A percentile compares a stretch with the other conserved stretches of the same genome.
phyloP scores from a whole-genome alignment of 2,113 vertebrate species.

The Euleptes europaea region DNA sequence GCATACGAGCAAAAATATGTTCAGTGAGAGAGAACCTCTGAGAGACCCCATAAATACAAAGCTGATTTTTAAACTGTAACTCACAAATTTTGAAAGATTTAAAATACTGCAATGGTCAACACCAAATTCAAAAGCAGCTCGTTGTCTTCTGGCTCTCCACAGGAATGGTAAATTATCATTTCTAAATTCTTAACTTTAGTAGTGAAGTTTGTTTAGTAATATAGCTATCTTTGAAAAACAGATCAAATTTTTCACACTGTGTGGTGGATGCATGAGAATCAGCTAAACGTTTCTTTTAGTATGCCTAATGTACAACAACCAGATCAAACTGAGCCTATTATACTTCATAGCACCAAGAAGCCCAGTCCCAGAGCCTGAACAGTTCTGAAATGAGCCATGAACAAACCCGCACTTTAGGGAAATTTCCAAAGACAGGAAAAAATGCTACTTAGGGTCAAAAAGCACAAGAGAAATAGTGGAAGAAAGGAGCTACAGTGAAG shows the following conservation, averaged over 20 bases:
- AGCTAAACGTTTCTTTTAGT: slow-evolving; percentile 38
- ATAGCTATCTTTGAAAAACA: too few relatives aligned
- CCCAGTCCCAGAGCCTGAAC: background rate
- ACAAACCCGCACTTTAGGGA: background rate
- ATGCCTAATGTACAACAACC: slow-evolving; percentile 18
- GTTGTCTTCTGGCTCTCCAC: background rate
- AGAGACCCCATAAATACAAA: too few relatives aligned
- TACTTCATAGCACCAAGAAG: background rate
- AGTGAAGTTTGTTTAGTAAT: background rate
- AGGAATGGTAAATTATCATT: slow-evolving; percentile 31
- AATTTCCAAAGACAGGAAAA: background rate
- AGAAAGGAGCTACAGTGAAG: background rate
- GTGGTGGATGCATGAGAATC: slow-evolving; percentile 22
- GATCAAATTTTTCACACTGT: slow-evolving; percentile 1
- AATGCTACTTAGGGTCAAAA: background rate
- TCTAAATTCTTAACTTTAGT: background rate
- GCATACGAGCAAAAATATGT: too few relatives aligned
- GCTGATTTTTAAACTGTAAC: background rate
- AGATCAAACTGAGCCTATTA: background rate
- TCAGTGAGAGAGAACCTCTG: too few relatives aligned
- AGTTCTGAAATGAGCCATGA: background rate
- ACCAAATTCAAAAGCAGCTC: background rate
- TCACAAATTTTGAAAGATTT: background rate
- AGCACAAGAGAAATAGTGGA: background rate
- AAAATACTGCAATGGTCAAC: background rate